Evolutionary conservation across 2,888 invertebrate genomes (phyloP), one percentile per base, ranked within the genome.

Genomic region (Megalurothrips usitatus): DNA sequence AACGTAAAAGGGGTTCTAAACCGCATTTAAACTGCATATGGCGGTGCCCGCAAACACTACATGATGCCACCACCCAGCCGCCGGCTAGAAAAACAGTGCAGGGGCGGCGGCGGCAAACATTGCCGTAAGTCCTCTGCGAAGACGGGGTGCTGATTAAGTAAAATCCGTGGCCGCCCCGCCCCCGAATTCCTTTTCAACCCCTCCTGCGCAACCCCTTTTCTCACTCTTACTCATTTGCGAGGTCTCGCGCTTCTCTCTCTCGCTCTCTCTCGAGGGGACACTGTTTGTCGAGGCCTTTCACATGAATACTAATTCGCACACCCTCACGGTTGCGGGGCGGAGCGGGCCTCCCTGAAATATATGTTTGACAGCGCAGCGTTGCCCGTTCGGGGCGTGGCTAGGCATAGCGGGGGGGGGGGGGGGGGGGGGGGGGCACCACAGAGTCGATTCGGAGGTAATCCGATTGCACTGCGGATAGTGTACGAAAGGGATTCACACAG

Each of bases 221-320:
- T 43, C 34, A 43, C 34, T 43, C 34, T 43, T 43, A 43, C 34
- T 43, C 34, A 43, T 43, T 43, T 43, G 34, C 3, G 34, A 4
- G 34, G 34, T 43, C 34, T 43, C 34, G 2, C 34, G 34, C 34
- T 43, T 52, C 52, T 52, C 8, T 52, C 58, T 14, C 14, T 14
- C 58, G 11, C 58, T 11, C 58, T 58, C 58, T 58, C 58, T 58
- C 58, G 14, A 12, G 19, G 58, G 58, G 58, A 17, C 58, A 58
- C 19, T 58, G 58, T 58, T 58, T 58, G 58, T 19, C 17, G 19
- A 19, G 58, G 19, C 58, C 58, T 58, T 58, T 58, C 58, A 58
- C 58, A 58, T 58, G 58, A 58, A 58, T 58, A 58, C 58, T 58
- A 58, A 58, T 58, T 58, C 58, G 58, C 58, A 58, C 58, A 58